These are phyloP conservation scores for Acleris emargana DNA, from an alignment of 2,888 invertebrate genomes.

Conservation along the genomic window DNA sequence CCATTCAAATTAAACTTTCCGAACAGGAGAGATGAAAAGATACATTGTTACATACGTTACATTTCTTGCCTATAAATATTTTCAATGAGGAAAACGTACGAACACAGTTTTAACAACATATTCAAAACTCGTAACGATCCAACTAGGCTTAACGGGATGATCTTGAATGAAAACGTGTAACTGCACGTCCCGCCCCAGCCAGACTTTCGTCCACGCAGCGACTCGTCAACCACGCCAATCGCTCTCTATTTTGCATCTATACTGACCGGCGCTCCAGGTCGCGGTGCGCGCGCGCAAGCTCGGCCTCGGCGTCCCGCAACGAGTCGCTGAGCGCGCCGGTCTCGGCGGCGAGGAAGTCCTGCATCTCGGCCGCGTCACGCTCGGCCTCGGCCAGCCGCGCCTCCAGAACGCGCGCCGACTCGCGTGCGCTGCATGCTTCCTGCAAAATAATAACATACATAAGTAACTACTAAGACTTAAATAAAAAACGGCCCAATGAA, in stretches of 20 bases:
- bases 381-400: constrained; percentile 91
- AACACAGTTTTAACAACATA: too few species aligned
- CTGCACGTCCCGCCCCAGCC: too few species aligned
- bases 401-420: constrained; percentile 86
- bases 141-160: too few species aligned
- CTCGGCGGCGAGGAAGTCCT: constrained; percentile 94
- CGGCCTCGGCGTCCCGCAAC: constrained; percentile 89
- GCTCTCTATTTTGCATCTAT: not conserved
- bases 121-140: too few species aligned
- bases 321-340: constrained; percentile 91
- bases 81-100: too few species aligned
- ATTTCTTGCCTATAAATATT: too few species aligned
- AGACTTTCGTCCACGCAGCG: too few species aligned
- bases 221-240: not conserved
- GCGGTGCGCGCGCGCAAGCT: constrained; percentile 72
- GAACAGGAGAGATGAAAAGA: too few species aligned
- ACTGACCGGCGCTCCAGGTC: constrained; percentile 70
- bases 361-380: constrained; percentile 91
- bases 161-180: too few species aligned
- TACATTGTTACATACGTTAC: too few species aligned
- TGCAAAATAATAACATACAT: constrained; percentile 44
- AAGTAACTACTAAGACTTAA: not conserved
- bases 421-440: constrained; percentile 88
- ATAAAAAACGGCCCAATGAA: too few species aligned
- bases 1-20: too few species aligned